Evolutionary conservation across 2,113 vertebrate genomes (phyloP).

Genomic region (Amia ocellicauda): DNA sequence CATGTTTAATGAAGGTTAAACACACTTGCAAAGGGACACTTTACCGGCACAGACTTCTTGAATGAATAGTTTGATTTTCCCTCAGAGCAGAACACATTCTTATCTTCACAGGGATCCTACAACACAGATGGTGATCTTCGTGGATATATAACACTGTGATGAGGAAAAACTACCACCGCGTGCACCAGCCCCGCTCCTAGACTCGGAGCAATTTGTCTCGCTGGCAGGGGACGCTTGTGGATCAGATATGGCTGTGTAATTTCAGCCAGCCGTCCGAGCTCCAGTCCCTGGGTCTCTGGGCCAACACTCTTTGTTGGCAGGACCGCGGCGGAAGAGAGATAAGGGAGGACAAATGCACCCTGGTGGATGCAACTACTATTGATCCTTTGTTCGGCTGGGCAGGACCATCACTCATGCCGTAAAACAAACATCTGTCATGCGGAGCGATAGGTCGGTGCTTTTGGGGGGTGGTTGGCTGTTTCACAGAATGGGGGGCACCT

Average conservation of each 20-base stretch:
- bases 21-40: no score
- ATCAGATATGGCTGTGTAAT: constrained; percentile 10
- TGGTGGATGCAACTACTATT: neutral
- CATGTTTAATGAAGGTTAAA: no score
- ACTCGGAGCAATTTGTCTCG: neutral
- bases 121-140: no score
- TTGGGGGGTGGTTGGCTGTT: neutral
- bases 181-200: neutral
- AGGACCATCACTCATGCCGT: neutral
- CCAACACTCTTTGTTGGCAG: neutral
- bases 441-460: neutral
- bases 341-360: neutral
- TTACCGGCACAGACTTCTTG: no score
- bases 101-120: no score
- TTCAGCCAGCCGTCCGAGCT: neutral
- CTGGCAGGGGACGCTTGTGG: neutral
- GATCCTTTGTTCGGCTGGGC: neutral
- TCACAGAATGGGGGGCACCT: neutral
- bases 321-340: neutral
- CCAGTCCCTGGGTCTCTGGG: neutral
- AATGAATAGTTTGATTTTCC: no score
- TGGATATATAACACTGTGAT: no score
- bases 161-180: neutral
- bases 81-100: no score
- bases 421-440: neutral